A percentile compares a stretch with the other conserved stretches of the same genome.
These are phyloP conservation scores for Phortica magna DNA, from an alignment of 2,888 invertebrate species.

Conservation along the genomic window DNA sequence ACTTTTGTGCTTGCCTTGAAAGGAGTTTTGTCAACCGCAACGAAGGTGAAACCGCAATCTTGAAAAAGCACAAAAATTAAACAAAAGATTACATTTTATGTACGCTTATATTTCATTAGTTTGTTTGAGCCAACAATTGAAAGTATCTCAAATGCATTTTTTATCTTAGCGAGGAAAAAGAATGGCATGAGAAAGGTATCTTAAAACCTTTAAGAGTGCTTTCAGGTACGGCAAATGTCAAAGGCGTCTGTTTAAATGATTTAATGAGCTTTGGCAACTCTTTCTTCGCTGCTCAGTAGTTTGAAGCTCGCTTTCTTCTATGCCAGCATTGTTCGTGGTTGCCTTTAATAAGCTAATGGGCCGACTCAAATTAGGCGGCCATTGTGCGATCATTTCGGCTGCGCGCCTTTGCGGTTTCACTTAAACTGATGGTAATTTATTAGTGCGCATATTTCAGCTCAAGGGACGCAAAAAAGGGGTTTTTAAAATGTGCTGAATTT, in stretches of 20 bases:
- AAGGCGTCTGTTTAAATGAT: slow-evolving; percentile 54
- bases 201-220: slow-evolving; percentile 9
- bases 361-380: slow-evolving; percentile 4
- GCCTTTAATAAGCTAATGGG: slow-evolving; percentile 25
- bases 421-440: slow-evolving; percentile 5
- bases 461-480: background rate
- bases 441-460: background rate
- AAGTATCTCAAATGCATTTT: slow-evolving; percentile 5
- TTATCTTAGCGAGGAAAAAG: background rate
- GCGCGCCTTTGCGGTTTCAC: background rate
- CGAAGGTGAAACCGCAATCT: slow-evolving; percentile 13
- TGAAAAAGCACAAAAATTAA: slow-evolving; percentile 3
- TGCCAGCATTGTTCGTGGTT: background rate
- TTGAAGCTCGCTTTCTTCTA: background rate
- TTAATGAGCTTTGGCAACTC: slow-evolving; percentile 56
- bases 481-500: background rate
- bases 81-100: slow-evolving; percentile 45
- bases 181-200: background rate
- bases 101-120: slow-evolving; percentile 51
- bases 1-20: slow-evolving; percentile 8
- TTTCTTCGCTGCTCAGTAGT: background rate
- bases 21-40: background rate
- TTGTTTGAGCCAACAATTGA: background rate
- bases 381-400: background rate
- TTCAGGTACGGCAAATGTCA: slow-evolving; percentile 37